Percentiles rank a stretch among this genome's conserved stretches.
phyloP scores from a whole-genome alignment of 2,113 vertebrate species.

The Taxidea taxus region DNA sequence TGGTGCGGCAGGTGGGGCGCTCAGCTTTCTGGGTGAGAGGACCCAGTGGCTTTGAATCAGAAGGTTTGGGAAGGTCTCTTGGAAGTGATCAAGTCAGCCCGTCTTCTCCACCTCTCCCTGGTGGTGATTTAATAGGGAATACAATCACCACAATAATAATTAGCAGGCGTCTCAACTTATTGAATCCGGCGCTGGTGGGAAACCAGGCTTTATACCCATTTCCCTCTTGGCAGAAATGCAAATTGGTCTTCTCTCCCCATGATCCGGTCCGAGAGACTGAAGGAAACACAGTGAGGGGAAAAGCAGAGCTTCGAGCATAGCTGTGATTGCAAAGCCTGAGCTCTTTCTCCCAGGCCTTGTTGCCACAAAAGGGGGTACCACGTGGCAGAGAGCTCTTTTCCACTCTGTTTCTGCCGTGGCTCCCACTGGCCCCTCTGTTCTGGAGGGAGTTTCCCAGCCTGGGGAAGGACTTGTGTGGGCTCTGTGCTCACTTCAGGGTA shows the following conservation, averaged over 20 bases:
- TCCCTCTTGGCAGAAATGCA: background rate
- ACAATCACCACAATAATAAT: background rate
- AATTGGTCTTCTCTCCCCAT: background rate
- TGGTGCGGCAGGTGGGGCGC: rapidly evolving
- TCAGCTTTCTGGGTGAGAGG: background rate
- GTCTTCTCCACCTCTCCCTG: background rate
- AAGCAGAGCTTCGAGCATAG: background rate
- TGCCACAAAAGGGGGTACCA: rapidly evolving
- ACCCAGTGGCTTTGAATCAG: background rate
- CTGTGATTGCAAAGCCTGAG: background rate
- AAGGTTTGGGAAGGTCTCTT: background rate
- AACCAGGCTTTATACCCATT: background rate
- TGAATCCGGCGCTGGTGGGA: background rate
- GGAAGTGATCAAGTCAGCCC: background rate
- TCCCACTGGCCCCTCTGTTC: background rate
- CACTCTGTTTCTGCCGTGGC: rapidly evolving
- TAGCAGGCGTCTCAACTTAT: background rate
- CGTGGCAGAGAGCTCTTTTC: background rate
- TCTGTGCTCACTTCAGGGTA: background rate
- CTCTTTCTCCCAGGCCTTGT: rapidly evolving
- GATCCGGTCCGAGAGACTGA: background rate
- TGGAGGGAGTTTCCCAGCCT: background rate
- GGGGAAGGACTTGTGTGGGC: background rate
- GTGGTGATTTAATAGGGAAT: background rate
- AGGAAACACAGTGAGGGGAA: background rate